Base-by-base conservation (phyloP, 2,888 invertebrate genomes). In the Didymodactylos carnosus region DNA sequence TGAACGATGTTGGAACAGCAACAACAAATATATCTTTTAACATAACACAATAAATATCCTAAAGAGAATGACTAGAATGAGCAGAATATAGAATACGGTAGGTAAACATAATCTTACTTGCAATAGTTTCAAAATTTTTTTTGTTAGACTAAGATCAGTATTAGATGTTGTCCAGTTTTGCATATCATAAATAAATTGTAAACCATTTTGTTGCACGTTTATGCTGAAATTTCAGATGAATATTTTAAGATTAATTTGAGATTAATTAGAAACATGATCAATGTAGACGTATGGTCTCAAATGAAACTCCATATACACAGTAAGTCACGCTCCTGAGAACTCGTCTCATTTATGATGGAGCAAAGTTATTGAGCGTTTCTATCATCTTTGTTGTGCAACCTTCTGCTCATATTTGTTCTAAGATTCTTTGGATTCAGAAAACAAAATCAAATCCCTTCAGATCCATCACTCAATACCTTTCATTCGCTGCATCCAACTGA, bases 161-260 rank as follows among this genome's bases (percentile, higher is more conserved):
- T 95, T 93, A 78, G 91, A 90, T 86, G 94, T 94, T 85, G 93
- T 94, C 77, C 94, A 94, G 83, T 91, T 91, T 29, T 92, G 92
- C 95, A 97, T 97, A 85, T 97, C 94, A 86, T 95, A 97, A 78
- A 97, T 91, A 85, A 97, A 95, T 75, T 95, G 92, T 77, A 97
- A 88, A 41, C 95, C 95, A 80, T 91, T 89, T 79, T 90, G 89
- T 85, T 95, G 95, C 25, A 94, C 94, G 78, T 92, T 89, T 75
- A 89, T 86, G 79, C 91, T 83, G 79, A 76, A 80, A 78, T 62
- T 62, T 25, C 14, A 16, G 8, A 25, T 35, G 3, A 35, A 35
- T 2, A 71, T 13, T 5, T 25, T 2, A 25, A 8, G 7, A 51
- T 25, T 51, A 19, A 51, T 51, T 16, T 27, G 1, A 13, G 2